phyloP scores from a whole-genome alignment of 2,888 invertebrate genomes.

The Patella pellucida region DNA sequence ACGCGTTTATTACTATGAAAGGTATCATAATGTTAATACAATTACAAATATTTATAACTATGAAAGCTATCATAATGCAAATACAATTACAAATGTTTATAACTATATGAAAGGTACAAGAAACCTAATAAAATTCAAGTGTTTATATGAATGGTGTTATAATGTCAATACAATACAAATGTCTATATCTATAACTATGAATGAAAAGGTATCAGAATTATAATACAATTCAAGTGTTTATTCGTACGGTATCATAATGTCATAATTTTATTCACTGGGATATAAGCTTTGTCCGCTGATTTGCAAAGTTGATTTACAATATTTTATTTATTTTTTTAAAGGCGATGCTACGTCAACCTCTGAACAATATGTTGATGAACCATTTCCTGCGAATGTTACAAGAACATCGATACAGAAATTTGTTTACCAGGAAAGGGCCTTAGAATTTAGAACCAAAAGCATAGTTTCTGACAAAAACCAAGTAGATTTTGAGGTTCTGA shows the following conservation, averaged over 20 bases:
- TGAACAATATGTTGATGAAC: neutral
- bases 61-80: neutral
- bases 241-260: too few relatives aligned
- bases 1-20: constrained; percentile 28
- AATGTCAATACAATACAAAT: too few relatives aligned
- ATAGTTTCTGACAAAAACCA: neutral
- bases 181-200: too few relatives aligned
- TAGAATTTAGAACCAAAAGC: neutral
- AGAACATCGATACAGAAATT: neutral
- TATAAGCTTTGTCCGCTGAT: too few relatives aligned
- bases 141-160: too few relatives aligned
- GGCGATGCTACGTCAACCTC: neutral
- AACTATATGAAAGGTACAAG: too few relatives aligned
- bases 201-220: too few relatives aligned
- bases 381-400: neutral
- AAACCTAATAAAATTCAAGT: too few relatives aligned
- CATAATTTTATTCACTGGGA: too few relatives aligned
- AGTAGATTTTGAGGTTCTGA: constrained; percentile 27
- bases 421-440: neutral
- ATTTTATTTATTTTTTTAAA: neutral
- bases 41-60: neutral
- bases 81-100: too few relatives aligned
- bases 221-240: too few relatives aligned
- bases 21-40: constrained; percentile 13
- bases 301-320: too few relatives aligned